Evolutionary conservation across 2,888 invertebrate genomes (phyloP).

Genomic region (Chymomyza procnemis): DNA sequence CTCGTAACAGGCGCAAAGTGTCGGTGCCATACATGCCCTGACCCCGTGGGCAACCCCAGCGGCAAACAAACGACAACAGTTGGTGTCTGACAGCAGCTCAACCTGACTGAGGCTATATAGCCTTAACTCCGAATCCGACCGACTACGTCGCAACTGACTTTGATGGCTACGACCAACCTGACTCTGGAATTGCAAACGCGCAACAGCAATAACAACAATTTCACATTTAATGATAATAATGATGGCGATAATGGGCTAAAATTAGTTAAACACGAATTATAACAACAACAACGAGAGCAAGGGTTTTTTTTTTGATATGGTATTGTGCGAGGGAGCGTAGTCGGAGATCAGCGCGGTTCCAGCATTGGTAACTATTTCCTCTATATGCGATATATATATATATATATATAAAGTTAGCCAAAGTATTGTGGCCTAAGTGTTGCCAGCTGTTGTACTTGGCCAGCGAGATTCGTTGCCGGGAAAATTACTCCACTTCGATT

Average conservation of each 20-base stretch:
- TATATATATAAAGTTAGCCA: constrained; percentile 20
- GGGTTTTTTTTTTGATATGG: background rate
- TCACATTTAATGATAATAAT: constrained; percentile 73
- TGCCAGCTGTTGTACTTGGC: constrained; percentile 57
- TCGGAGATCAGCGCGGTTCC: background rate
- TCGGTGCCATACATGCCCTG: constrained; percentile 28
- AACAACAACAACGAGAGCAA: constrained; percentile 36
- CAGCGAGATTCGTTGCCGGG: constrained; percentile 39
- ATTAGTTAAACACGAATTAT: constrained; percentile 73
- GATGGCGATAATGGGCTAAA: constrained; percentile 71
- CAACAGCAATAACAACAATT: constrained; percentile 55
- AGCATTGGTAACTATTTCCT: constrained; percentile 13
- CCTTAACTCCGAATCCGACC: background rate
- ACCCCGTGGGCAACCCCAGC: constrained; percentile 63
- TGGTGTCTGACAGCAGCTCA: constrained; percentile 70
- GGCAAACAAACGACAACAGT: constrained; percentile 57
- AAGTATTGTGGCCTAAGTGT: constrained; percentile 48
- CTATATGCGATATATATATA: background rate
- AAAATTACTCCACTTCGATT: constrained; percentile 46
- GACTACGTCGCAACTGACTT: background rate
- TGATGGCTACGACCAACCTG: constrained; percentile 8
- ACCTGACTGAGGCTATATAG: constrained; percentile 44
- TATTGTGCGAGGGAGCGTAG: background rate
- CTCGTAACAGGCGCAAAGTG: constrained; percentile 60
- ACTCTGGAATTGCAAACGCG: constrained; percentile 65